phyloP scores from a whole-genome alignment of 2,113 vertebrate genomes.

The Chamaea fasciata region DNA sequence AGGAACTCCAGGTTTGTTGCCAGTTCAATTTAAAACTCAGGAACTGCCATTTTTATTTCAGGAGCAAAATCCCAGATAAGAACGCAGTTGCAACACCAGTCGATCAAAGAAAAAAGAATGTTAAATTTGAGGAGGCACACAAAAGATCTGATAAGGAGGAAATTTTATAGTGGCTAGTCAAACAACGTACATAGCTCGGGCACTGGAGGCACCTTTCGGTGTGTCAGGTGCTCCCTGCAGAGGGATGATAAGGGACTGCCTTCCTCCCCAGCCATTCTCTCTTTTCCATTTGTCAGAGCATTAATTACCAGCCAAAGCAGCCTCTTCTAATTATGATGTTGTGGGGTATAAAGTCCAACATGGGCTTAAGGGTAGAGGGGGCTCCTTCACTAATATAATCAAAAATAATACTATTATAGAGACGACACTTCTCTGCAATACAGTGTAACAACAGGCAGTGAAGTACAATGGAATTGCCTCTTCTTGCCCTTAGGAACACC shows the following conservation, averaged over 20 bases:
- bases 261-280: not conserved
- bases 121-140: not conserved
- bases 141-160: not conserved
- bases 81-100: not conserved
- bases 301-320: not conserved
- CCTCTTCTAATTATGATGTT: not conserved
- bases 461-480: not conserved
- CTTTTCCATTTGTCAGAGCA: not conserved
- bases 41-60: not conserved
- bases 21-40: not conserved
- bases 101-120: not conserved
- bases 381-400: not conserved
- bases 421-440: not conserved
- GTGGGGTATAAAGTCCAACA: not conserved
- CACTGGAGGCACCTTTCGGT: not conserved
- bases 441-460: rapidly evolving
- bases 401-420: not conserved
- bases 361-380: not conserved
- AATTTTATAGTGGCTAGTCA: not conserved
- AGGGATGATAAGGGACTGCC: not conserved
- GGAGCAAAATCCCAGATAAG: not conserved
- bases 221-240: not conserved
- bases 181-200: rapidly evolving
- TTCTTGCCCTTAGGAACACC: not conserved
- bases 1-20: not conserved